Evolutionary conservation across 2,888 invertebrate genomes (phyloP), one percentile per base, ranked within the genome.

Genomic region (Gryllus longicercus): DNA sequence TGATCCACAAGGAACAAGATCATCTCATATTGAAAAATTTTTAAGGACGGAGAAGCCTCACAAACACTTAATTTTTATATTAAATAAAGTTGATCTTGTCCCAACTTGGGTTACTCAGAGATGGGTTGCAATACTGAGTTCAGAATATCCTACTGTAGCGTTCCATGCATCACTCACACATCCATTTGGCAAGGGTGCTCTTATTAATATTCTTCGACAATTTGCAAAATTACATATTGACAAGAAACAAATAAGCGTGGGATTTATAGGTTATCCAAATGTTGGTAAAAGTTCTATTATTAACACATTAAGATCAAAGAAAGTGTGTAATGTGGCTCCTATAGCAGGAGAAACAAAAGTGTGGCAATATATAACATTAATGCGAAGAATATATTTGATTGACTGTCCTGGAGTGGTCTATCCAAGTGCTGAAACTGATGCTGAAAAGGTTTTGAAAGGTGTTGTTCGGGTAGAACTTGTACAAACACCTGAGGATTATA

Each of bases 321-420:
- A 99, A 88, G 99, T 99, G 0, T 99, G 99, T 87, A 99, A 98
- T 87, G 98, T 91, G 74, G 99, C 99, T 8, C 99, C 99, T 0
- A 96, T 99, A 85, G 99, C 99, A 81, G 99, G 99, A 10, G 96
- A 96, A 88, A 96, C 96, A 0, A 96, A 96, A 89, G 98, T 99
- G 2, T 99, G 99, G 99, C 99, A 99, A 87, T 99, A 99, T 86
- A 97, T 99, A 75, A 98, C 99, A 1, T 88, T 99, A 79, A 99
- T 99, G 99, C 93, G 92, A 84, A 91, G 96, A 84, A 99, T 99
- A 85, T 99, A 95, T 87, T 89, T 99, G 18, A 98, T 99, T 84
- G 99, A 99, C 89, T 99, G 99, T 87, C 99, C 99, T 3, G 99
- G 99, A 63, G 95, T 99, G 80, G 99, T 99, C 10, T 98, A 98